A percentile compares a stretch with the other conserved stretches of the same genome.
These are phyloP conservation scores for Drosophila mercatorum DNA, from an alignment of 2,888 invertebrate species.

Conservation along the genomic window DNA sequence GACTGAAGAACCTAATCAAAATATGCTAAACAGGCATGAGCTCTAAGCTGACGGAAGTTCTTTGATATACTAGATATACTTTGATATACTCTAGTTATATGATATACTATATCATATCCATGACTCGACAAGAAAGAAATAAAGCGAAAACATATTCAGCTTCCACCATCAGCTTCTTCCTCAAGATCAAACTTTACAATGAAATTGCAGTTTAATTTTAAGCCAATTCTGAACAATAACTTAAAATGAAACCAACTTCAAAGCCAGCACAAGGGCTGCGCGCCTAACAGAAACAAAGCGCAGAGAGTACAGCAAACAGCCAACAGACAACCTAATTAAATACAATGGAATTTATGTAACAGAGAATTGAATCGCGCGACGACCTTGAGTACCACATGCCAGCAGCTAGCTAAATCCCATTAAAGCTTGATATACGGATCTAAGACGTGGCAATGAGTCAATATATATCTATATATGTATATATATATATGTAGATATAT, in stretches of 20 bases:
- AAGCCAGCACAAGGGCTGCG: constrained; percentile 19
- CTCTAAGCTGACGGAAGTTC: neutral
- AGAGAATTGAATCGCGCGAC: constrained; percentile 35
- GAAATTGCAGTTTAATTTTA: neutral
- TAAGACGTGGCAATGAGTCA: constrained; percentile 69
- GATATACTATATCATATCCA: too few relatives aligned
- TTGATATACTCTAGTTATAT: too few relatives aligned
- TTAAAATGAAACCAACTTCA: neutral
- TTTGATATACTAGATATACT: too few relatives aligned
- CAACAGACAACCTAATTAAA: constrained; percentile 43
- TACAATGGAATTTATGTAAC: constrained; percentile 58
- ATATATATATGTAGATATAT: too few relatives aligned
- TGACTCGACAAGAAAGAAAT: neutral
- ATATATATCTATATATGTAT: constrained; percentile 12
- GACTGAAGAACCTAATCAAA: neutral
- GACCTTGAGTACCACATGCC: constrained; percentile 49
- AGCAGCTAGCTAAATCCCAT: constrained; percentile 55
- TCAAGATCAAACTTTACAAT: neutral
- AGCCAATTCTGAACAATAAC: constrained; percentile 17
- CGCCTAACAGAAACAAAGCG: neutral
- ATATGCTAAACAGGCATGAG: too few relatives aligned
- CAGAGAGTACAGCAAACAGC: constrained; percentile 6
- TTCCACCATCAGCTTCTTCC: neutral
- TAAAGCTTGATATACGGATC: constrained; percentile 65
- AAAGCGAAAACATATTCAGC: neutral